Percentiles rank a stretch among this genome's conserved stretches.
These are phyloP conservation scores for Coturnix japonica DNA, from an alignment of 2,113 vertebrate species.

Conservation along the genomic window DNA sequence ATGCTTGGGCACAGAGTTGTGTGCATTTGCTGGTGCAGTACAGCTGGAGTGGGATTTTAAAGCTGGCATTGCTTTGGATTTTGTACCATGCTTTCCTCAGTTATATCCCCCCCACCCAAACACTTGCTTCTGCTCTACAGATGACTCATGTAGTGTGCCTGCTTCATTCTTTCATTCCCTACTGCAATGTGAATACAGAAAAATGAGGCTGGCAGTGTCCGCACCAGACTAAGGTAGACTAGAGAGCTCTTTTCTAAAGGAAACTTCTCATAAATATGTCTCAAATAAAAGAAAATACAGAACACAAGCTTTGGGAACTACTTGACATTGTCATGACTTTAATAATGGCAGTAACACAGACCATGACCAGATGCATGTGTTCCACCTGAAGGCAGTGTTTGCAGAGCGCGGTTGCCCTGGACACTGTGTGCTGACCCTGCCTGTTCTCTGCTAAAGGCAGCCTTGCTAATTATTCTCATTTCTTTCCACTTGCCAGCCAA, in stretches of 20 bases:
- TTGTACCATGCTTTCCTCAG: neutral
- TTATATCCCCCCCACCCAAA: neutral
- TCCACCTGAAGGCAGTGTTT: neutral
- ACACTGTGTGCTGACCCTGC: neutral
- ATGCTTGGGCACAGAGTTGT: neutral
- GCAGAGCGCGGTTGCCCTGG: neutral
- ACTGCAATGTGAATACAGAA: neutral
- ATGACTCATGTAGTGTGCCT: neutral
- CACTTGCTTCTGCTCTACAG: constrained; percentile 32
- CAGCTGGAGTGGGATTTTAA: constrained; percentile 20
- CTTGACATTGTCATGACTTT: constrained; percentile 10
- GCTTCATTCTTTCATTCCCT: constrained; percentile 47
- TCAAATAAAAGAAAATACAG: neutral
- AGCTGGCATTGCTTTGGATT: constrained; percentile 4
- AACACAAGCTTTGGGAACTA: neutral
- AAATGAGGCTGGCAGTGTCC: constrained; percentile 20
- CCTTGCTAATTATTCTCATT: constrained; percentile 6
- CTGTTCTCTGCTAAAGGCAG: neutral
- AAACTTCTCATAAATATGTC: neutral
- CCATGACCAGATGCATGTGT: neutral
- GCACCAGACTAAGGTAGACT: constrained; percentile 19
- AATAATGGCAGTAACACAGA: neutral
- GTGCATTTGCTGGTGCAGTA: neutral
- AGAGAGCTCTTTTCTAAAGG: constrained; percentile 31
- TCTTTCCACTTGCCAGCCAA: neutral